Evolutionary conservation across 2,888 invertebrate species (phyloP).

Genomic region (Smittia aterrima): DNA sequence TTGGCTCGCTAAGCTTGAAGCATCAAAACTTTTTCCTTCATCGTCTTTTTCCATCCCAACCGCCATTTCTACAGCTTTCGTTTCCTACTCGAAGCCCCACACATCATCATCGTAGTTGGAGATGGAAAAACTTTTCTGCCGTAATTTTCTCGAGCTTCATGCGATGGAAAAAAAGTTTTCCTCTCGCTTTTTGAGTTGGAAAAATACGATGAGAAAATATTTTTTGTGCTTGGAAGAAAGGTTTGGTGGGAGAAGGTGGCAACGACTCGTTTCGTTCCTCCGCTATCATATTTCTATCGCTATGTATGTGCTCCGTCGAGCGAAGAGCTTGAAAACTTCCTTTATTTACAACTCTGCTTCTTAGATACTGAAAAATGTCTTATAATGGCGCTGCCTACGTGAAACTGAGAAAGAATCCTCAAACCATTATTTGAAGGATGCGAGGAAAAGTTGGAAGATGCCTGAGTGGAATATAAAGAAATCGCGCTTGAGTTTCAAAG

Average conservation of each 20-base stretch:
- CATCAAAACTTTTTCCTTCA: slow-evolving; percentile 6
- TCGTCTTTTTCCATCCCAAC: neutral
- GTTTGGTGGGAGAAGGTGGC: neutral
- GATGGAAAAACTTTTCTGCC: slow-evolving; percentile 22
- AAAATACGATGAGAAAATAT: slow-evolving; percentile 8
- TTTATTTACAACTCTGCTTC: neutral
- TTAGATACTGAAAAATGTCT: neutral
- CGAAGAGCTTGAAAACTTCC: neutral
- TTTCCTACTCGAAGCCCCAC: neutral
- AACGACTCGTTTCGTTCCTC: neutral
- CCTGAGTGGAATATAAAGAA: neutral
- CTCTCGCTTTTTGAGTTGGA: slow-evolving; percentile 15
- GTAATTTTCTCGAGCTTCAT: slow-evolving; percentile 21
- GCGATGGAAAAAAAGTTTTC: slow-evolving; percentile 19
- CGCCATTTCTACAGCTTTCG: slow-evolving; percentile 21
- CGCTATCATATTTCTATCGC: slow-evolving; percentile 21
- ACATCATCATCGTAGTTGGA: slow-evolving; percentile 10
- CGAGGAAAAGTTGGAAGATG: neutral
- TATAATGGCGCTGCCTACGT: neutral
- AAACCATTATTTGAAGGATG: neutral
- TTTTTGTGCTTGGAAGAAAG: neutral
- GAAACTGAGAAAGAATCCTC: neutral
- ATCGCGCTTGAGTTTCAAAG: neutral
- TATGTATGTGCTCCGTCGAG: neutral
- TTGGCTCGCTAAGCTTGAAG: slow-evolving; percentile 5